A percentile compares a stretch with the other conserved stretches of the same genome.
phyloP scores from a whole-genome alignment of 37 sponge, comb jelly and placozoan genomes.

The Chondrosia reniformis region DNA sequence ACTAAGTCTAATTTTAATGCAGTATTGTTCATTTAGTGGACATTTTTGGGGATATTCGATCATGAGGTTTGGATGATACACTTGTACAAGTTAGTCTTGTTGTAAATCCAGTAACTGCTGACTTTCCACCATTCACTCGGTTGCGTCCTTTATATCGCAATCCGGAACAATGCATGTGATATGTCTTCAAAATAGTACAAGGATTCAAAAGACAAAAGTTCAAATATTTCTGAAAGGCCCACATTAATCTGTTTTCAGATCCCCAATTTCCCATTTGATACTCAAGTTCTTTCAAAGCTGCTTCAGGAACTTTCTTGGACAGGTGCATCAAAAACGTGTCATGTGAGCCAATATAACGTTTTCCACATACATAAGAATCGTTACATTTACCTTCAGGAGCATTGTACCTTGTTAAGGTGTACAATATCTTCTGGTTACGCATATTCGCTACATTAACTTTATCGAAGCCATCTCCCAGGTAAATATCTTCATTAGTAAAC shows the following conservation, averaged over 20 bases:
- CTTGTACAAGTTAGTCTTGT: too few relatives aligned
- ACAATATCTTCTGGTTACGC: background rate
- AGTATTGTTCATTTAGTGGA: too few relatives aligned
- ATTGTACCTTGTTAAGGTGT: background rate
- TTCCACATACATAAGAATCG: background rate
- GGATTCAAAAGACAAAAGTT: constrained; percentile 4
- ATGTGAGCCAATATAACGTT: background rate
- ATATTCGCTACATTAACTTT: background rate
- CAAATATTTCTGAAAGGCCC: background rate
- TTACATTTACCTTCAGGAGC: background rate
- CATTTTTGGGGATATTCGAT: too few relatives aligned
- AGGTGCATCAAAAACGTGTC: background rate
- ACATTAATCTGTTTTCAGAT: background rate
- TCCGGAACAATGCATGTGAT: background rate
- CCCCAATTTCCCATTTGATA: background rate
- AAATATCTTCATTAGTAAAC: background rate
- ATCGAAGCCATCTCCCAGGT: background rate
- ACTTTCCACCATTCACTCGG: background rate
- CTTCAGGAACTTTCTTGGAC: background rate
- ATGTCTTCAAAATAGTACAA: background rate
- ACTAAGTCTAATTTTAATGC: too few relatives aligned
- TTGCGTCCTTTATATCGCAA: background rate
- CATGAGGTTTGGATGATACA: too few relatives aligned
- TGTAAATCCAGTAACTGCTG: too few relatives aligned
- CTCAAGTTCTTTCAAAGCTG: background rate